These are phyloP conservation scores for Hoplostethus mediterraneus DNA, from an alignment of 2,797 vertebrate species.

Conservation along the genomic window DNA sequence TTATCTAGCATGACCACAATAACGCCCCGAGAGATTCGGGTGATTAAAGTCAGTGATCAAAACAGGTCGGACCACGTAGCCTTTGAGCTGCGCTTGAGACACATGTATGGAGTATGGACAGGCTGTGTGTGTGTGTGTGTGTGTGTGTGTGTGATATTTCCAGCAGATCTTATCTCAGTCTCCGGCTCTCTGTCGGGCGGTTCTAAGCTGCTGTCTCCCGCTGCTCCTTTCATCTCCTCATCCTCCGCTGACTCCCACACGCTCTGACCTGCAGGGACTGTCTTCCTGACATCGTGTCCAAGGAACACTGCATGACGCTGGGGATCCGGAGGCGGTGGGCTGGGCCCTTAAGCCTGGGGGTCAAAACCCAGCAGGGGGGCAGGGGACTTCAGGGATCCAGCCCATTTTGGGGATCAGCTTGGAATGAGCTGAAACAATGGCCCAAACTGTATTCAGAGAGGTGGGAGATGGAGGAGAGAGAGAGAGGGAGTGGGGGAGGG, in stretches of 20 bases:
- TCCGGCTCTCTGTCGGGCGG: slow-evolving; percentile 42
- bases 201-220: slow-evolving; percentile 59
- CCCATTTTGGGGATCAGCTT: slow-evolving; percentile 1
- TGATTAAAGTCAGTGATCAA: slow-evolving; percentile 18
- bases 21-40: slow-evolving; percentile 21
- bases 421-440: slow-evolving; percentile 61
- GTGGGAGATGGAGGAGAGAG: slow-evolving; percentile 36
- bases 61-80: slow-evolving; percentile 1
- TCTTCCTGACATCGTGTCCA: slow-evolving; percentile 38
- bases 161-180: slow-evolving; percentile 61
- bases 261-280: slow-evolving; percentile 60
- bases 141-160: slow-evolving; percentile 49
- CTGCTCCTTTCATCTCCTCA: slow-evolving; percentile 70
- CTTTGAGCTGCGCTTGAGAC: neutral
- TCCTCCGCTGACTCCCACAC: slow-evolving; percentile 70
- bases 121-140: slow-evolving; percentile 21
- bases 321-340: slow-evolving; percentile 64
- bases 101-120: neutral
- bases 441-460: slow-evolving; percentile 52
- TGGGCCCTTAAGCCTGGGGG: slow-evolving; percentile 45
- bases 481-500: slow-evolving; percentile 22
- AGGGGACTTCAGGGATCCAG: slow-evolving; percentile 42
- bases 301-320: slow-evolving; percentile 54
- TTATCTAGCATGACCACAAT: slow-evolving; percentile 1
- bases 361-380: slow-evolving; percentile 55